Conservation (phyloP, 2,888 invertebrate genomes). For the Zaprionus obscuricornis region DNA sequence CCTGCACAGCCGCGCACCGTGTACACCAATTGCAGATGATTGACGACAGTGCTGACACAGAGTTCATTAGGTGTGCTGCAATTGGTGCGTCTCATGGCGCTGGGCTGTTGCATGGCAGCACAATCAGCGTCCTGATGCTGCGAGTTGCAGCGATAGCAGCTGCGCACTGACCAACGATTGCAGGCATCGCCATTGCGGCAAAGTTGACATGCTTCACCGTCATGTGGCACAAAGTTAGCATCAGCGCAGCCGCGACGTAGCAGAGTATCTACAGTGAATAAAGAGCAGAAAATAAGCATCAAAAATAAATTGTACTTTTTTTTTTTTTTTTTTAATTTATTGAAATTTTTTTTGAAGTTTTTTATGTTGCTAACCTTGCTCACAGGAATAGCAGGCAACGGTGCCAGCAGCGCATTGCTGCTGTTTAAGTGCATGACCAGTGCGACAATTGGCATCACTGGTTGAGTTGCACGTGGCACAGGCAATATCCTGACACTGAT, state of each 20-base stretch:
- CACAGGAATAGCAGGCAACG: slow-evolving; percentile 74
- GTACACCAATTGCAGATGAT: slow-evolving; percentile 61
- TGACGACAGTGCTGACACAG: slow-evolving; percentile 75
- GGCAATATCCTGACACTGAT: slow-evolving; percentile 66
- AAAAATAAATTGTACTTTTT: neutral
- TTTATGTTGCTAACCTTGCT: slow-evolving; percentile 64
- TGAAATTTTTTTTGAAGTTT: too few species aligned
- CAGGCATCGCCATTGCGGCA: slow-evolving; percentile 72
- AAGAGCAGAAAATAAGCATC: neutral
- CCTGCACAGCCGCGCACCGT: slow-evolving; percentile 74
- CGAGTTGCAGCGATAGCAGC: slow-evolving; percentile 78
- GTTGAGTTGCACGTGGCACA: slow-evolving; percentile 74
- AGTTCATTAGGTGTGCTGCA: slow-evolving; percentile 66
- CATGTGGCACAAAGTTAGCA: slow-evolving; percentile 21
- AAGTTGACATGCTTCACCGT: slow-evolving; percentile 62
- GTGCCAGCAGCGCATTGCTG: slow-evolving; percentile 63
- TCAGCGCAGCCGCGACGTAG: slow-evolving; percentile 77
- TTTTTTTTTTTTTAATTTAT: neutral
- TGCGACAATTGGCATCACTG: slow-evolving; percentile 61
- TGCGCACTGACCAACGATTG: slow-evolving; percentile 71
- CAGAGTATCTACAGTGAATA: slow-evolving; percentile 44
- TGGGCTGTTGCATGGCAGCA: slow-evolving; percentile 49
- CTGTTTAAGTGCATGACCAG: slow-evolving; percentile 44
- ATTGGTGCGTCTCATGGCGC: slow-evolving; percentile 48
- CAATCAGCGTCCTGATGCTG: slow-evolving; percentile 64